phyloP scores from a whole-genome alignment of 1,140 invertebrate species.

The Tribolium madens region DNA sequence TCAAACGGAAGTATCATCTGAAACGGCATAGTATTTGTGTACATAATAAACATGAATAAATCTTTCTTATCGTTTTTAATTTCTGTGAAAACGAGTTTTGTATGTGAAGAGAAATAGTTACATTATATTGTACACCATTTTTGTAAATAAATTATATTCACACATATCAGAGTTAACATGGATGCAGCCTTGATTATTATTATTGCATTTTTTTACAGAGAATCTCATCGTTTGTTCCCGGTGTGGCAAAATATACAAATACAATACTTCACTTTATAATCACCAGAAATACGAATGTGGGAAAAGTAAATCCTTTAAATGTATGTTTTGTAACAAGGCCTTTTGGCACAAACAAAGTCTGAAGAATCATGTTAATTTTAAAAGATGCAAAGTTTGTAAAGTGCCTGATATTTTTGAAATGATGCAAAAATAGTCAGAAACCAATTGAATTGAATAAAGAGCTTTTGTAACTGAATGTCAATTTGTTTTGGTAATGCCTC shows the following conservation, averaged over 20 bases:
- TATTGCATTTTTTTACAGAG: conserved; percentile 28
- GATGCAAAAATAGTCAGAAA: neutral
- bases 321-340: conserved; percentile 61
- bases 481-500: neutral
- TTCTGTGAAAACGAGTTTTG: too few relatives aligned
- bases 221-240: conserved; percentile 69
- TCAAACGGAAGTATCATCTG: conserved; percentile 58
- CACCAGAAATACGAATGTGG: conserved; percentile 88
- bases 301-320: conserved; percentile 68
- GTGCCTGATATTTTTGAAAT: neutral
- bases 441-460: neutral
- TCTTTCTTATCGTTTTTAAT: neutral
- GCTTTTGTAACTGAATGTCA: neutral
- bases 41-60: conserved; percentile 8
- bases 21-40: conserved; percentile 51
- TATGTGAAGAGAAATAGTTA: too few relatives aligned
- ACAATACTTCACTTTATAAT: conserved; percentile 83
- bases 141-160: too few relatives aligned
- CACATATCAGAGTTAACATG: too few relatives aligned
- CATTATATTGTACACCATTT: too few relatives aligned
- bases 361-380: conserved; percentile 49
- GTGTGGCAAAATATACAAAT: conserved; percentile 82
- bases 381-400: conserved; percentile 6
- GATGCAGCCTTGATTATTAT: too few relatives aligned
- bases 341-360: conserved; percentile 55